Evolutionary conservation across 2,113 vertebrate genomes (phyloP).

Genomic region (Pelodiscus sinensis): DNA sequence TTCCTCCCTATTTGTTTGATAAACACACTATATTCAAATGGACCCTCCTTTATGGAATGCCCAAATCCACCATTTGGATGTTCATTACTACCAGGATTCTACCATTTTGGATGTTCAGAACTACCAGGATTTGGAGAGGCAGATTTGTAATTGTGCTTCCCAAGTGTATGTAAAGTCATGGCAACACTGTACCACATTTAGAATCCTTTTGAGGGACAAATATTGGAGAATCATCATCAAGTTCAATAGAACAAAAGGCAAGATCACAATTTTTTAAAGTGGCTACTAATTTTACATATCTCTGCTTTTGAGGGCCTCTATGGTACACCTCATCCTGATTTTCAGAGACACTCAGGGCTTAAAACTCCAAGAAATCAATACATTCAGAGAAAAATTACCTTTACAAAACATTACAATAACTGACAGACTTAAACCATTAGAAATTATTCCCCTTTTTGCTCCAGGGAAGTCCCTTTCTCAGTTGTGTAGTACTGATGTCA

Average conservation of each 20-base stretch:
- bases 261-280: neutral
- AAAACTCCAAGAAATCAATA: neutral
- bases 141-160: neutral
- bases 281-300: neutral
- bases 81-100: too few species aligned
- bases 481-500: neutral
- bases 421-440: neutral
- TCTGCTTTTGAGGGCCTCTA: neutral
- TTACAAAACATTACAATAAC: neutral
- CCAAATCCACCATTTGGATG: neutral
- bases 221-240: neutral
- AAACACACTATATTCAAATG: neutral
- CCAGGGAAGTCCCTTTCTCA: neutral
- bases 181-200: rapidly evolving
- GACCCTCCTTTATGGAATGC: neutral
- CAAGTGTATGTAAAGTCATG: neutral
- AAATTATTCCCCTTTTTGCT: neutral
- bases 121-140: neutral
- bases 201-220: neutral
- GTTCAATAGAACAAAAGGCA: neutral
- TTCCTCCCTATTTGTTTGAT: neutral
- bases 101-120: neutral
- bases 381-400: neutral
- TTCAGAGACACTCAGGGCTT: neutral
- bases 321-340: rapidly evolving